A percentile compares a stretch with the other conserved stretches of the same genome.
phyloP scores from a whole-genome alignment of 1,140 invertebrate genomes.

The Micrasema longulum region DNA sequence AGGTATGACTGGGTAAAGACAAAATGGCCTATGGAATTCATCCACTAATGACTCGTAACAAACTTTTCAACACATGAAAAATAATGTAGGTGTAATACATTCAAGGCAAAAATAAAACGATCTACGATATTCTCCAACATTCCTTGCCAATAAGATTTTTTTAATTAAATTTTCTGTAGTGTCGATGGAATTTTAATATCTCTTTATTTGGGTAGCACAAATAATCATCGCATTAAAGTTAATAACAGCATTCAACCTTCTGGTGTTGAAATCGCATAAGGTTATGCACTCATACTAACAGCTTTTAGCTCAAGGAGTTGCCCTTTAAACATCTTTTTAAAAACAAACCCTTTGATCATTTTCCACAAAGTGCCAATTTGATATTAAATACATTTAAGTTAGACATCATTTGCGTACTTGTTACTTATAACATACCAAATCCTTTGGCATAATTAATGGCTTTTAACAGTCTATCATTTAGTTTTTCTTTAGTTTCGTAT shows the following conservation, averaged over 20 bases:
- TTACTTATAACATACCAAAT: conserved; percentile 83
- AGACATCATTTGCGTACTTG: background rate
- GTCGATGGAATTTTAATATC: no score
- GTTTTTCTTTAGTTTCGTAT: conserved; percentile 85
- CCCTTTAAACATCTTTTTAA: background rate
- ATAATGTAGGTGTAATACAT: background rate
- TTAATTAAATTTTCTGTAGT: no score
- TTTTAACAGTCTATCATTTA: conserved; percentile 88
- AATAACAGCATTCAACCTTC: no score
- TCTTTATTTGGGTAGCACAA: no score
- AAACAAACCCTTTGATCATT: background rate
- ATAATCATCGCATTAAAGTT: no score
- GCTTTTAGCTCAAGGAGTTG: no score
- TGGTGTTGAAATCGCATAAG: no score
- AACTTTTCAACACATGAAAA: no score
- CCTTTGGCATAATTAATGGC: conserved; percentile 92
- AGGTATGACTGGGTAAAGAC: conserved; percentile 20
- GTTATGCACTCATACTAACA: no score
- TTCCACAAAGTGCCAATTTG: conserved; percentile 20
- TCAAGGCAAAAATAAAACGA: background rate
- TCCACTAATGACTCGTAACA: conserved; percentile 14
- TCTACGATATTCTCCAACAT: background rate
- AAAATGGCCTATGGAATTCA: conserved; percentile 17
- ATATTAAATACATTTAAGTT: background rate
- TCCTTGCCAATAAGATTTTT: no score